phyloP scores from a whole-genome alignment of 2,888 invertebrate genomes.

The Diloba caeruleocephala region DNA sequence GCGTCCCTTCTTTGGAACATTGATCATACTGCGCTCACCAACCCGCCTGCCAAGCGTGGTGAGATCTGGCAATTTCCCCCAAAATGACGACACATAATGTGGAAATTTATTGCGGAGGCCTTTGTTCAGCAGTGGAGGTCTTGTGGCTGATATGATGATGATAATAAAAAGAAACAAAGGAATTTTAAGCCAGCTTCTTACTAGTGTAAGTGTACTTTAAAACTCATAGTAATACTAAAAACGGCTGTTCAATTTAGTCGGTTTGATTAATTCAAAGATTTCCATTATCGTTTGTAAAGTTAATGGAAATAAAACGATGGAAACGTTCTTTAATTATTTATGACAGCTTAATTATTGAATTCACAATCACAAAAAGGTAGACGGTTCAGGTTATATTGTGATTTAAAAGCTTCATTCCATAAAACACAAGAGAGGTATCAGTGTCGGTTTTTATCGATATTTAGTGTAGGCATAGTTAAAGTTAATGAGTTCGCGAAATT shows the following conservation, averaged over 20 bases:
- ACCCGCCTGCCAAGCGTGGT: too few species aligned
- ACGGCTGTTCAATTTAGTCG: slow-evolving; percentile 43
- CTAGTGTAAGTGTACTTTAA: slow-evolving; percentile 22
- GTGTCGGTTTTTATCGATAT: slow-evolving; percentile 14
- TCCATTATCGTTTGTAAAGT: slow-evolving; percentile 45
- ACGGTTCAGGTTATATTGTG: slow-evolving; percentile 22
- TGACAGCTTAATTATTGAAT: slow-evolving; percentile 43
- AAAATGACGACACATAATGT: too few species aligned
- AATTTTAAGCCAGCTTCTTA: slow-evolving; percentile 23
- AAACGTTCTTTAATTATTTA: slow-evolving; percentile 48
- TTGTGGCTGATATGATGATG: too few species aligned
- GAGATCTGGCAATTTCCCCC: too few species aligned
- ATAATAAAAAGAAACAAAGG: too few species aligned
- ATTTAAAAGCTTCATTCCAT: slow-evolving; percentile 17
- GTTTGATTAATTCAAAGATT: slow-evolving; percentile 38
- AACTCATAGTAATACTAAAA: slow-evolving; percentile 38
- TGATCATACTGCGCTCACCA: too few species aligned
- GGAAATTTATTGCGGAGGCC: too few species aligned
- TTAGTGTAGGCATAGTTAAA: slow-evolving; percentile 6
- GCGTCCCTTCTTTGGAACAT: too few species aligned
- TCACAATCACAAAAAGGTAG: slow-evolving; percentile 34
- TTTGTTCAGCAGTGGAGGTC: too few species aligned
- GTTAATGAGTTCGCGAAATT: slow-evolving; percentile 9
- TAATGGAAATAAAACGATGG: slow-evolving; percentile 44
- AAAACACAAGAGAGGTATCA: slow-evolving; percentile 9